A percentile compares a stretch with the other conserved stretches of the same genome.
These are phyloP conservation scores for sheep (Ovis aries) DNA, from an alignment of 2,113 vertebrate genomes.

Conservation along the genomic window DNA sequence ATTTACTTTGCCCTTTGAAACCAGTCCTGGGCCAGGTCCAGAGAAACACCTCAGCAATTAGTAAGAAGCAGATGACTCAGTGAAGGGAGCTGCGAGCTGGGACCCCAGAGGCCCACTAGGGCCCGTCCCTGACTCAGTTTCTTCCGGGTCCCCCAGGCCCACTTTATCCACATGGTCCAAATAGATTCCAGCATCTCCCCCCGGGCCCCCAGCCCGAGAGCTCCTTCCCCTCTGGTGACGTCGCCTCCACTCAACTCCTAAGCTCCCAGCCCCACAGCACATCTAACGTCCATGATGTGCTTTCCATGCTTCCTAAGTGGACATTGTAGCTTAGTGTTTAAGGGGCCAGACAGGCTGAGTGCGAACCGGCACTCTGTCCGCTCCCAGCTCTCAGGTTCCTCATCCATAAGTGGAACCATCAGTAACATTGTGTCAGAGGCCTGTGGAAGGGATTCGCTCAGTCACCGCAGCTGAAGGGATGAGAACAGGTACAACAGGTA, in stretches of 20 bases:
- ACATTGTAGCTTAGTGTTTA: neutral
- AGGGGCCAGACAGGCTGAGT: neutral
- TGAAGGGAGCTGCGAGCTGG: neutral
- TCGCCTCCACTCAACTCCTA: neutral
- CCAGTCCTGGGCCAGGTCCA: neutral
- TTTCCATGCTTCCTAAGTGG: neutral
- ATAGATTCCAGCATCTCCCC: neutral
- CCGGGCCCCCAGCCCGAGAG: accelerated
- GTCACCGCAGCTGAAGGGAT: accelerated
- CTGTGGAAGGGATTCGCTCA: neutral
- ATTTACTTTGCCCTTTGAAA: neutral
- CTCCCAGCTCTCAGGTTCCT: neutral
- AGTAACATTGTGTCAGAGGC: too few relatives aligned
- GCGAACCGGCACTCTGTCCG: neutral
- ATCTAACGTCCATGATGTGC: accelerated
- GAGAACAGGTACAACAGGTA: neutral
- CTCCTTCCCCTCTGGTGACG: neutral
- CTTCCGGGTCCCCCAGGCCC: neutral
- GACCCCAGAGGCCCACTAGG: neutral
- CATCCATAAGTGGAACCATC: neutral
- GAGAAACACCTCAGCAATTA: neutral
- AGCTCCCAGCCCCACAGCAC: neutral
- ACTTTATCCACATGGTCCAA: too few relatives aligned
- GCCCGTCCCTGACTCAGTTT: neutral
- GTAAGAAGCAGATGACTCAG: neutral